Conservation (phyloP, 1,140 invertebrate genomes). For the Dendroctonus ponderosae region DNA sequence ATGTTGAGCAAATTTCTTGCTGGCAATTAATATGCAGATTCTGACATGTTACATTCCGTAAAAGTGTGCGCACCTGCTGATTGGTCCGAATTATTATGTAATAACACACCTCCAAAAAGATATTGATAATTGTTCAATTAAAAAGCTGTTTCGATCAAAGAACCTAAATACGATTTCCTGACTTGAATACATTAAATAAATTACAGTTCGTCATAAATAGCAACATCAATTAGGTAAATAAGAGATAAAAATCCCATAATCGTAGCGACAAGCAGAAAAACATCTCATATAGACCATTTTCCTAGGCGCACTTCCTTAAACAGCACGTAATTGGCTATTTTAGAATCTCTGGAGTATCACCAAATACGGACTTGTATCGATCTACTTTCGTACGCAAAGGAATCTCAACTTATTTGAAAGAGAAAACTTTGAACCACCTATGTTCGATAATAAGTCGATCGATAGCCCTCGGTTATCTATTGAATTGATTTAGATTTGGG, state of each 20-base stretch:
- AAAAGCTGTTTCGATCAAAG: too few species aligned
- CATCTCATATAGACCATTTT: constrained; percentile 19
- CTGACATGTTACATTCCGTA: too few species aligned
- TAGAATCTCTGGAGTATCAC: constrained; percentile 33
- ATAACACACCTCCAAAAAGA: too few species aligned
- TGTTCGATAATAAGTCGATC: constrained; percentile 32
- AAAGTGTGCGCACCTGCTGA: too few species aligned
- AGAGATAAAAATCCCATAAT: constrained; percentile 34
- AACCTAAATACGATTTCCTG: background rate
- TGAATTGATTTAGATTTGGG: constrained; percentile 20
- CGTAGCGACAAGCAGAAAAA: constrained; percentile 21
- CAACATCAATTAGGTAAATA: constrained; percentile 35
- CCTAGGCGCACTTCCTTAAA: constrained; percentile 33
- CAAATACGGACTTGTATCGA: constrained; percentile 33
- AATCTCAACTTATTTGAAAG: constrained; percentile 34
- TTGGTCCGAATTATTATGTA: too few species aligned
- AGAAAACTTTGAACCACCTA: constrained; percentile 30
- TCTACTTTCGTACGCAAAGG: constrained; percentile 36
- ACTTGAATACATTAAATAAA: background rate
- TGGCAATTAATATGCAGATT: too few species aligned
- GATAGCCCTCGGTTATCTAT: constrained; percentile 31
- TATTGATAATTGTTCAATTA: too few species aligned
- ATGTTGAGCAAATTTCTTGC: too few species aligned
- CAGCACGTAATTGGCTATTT: constrained; percentile 30
- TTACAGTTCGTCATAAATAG: constrained; percentile 26